Conservation (phyloP, 2,797 vertebrate species). For the Tokudaia tokunoshimensis region DNA sequence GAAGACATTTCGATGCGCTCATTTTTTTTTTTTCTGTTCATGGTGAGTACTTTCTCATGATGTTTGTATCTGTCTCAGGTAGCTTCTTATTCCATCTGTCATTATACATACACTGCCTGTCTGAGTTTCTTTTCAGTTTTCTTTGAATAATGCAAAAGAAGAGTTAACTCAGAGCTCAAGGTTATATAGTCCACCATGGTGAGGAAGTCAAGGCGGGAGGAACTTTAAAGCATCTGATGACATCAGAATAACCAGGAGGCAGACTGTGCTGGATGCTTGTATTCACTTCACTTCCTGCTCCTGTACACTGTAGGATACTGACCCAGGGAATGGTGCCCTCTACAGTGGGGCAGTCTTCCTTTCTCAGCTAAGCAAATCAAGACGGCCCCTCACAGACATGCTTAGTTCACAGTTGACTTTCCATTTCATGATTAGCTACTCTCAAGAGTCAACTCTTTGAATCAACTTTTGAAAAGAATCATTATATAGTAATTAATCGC, state of each 20-base stretch:
- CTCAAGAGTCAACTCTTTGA: neutral
- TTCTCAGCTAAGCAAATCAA: neutral
- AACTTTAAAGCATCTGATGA: neutral
- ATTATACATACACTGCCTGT: neutral
- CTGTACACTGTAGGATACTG: neutral
- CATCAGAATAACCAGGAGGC: neutral
- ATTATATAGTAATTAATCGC: neutral
- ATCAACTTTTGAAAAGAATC: neutral
- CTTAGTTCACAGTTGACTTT: neutral
- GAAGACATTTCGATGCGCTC: neutral
- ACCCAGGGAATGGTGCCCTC: neutral
- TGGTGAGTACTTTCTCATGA: neutral
- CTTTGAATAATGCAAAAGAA: neutral
- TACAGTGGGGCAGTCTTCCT: neutral
- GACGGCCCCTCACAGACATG: too few relatives aligned
- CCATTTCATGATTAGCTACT: neutral
- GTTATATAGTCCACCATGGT: neutral
- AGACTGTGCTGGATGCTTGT: neutral
- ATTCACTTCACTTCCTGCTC: neutral
- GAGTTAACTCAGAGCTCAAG: neutral
- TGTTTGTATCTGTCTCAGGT: neutral
- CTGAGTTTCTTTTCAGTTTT: neutral
- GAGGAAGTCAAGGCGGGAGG: neutral
- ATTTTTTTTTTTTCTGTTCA: neutral
- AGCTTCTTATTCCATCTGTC: neutral